Evolutionary conservation across 2,113 vertebrate species (phyloP).

Genomic region (Amphilophus citrinellus): DNA sequence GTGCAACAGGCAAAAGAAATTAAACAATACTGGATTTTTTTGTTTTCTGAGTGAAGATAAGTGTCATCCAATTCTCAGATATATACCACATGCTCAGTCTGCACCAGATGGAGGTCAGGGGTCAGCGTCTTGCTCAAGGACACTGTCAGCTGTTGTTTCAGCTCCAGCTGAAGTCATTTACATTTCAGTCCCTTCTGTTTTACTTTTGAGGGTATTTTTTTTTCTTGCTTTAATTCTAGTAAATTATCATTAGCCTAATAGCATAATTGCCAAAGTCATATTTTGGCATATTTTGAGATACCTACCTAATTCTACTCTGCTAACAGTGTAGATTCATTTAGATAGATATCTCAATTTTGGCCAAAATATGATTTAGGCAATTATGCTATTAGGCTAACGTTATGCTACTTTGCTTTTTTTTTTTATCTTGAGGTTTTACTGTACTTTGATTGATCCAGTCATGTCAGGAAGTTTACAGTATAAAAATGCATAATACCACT

Average conservation of each 20-base stretch:
- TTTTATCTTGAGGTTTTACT: not conserved
- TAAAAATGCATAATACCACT: not conserved
- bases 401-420: not conserved
- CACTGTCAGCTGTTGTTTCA: slow-evolving; percentile 36
- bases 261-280: too few relatives aligned
- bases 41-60: not conserved
- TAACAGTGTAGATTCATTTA: too few relatives aligned
- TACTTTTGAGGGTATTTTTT: not conserved
- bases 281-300: too few relatives aligned
- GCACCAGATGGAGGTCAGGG: slow-evolving; percentile 39
- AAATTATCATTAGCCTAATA: not conserved
- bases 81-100: not conserved
- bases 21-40: not conserved
- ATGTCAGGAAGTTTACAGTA: not conserved
- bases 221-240: not conserved
- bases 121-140: slow-evolving; percentile 35
- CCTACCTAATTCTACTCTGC: too few relatives aligned
- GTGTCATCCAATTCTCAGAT: not conserved
- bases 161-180: not conserved
- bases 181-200: not conserved
- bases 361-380: too few relatives aligned
- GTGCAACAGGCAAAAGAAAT: not conserved
- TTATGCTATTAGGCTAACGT: too few relatives aligned
- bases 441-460: not conserved
- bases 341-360: too few relatives aligned